A percentile compares a stretch with the other conserved stretches of the same genome.
Conservation (phyloP, 1,140 invertebrate species). For the Zaprionus ornatus region DNA sequence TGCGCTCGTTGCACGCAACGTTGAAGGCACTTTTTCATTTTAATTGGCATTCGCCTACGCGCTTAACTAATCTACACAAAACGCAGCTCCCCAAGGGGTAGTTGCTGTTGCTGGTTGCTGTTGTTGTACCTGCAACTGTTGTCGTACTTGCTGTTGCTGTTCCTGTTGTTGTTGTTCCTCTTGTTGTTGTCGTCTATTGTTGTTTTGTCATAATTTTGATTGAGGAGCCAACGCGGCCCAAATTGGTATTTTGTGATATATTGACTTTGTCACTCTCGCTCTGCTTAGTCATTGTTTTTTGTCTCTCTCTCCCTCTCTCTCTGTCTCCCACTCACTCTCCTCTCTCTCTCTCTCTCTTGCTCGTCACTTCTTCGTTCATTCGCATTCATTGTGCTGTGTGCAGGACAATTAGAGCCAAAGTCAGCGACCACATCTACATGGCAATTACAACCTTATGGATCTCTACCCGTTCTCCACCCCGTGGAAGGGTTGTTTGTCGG, state of each 20-base stretch:
- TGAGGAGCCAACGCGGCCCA: constrained; percentile 68
- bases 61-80: constrained; percentile 80
- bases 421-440: constrained; percentile 59
- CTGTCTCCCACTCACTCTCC: background rate
- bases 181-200: constrained; percentile 34
- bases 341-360: background rate
- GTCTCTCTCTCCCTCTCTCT: background rate
- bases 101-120: constrained; percentile 15
- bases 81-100: constrained; percentile 70
- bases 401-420: constrained; percentile 59
- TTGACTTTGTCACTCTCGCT: constrained; percentile 64
- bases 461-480: constrained; percentile 12
- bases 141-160: constrained; percentile 25
- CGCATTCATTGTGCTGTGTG: constrained; percentile 13
- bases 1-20: constrained; percentile 64
- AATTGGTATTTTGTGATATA: constrained; percentile 82
- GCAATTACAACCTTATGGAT: constrained; percentile 71
- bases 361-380: background rate
- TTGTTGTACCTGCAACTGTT: constrained; percentile 20
- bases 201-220: constrained; percentile 81
- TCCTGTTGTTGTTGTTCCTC: constrained; percentile 5
- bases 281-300: constrained; percentile 62
- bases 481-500: constrained; percentile 67
- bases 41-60: constrained; percentile 69
- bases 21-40: constrained; percentile 69